Evolutionary conservation across 1,140 invertebrate species (phyloP).

Genomic region (Aradophagus sp.): DNA sequence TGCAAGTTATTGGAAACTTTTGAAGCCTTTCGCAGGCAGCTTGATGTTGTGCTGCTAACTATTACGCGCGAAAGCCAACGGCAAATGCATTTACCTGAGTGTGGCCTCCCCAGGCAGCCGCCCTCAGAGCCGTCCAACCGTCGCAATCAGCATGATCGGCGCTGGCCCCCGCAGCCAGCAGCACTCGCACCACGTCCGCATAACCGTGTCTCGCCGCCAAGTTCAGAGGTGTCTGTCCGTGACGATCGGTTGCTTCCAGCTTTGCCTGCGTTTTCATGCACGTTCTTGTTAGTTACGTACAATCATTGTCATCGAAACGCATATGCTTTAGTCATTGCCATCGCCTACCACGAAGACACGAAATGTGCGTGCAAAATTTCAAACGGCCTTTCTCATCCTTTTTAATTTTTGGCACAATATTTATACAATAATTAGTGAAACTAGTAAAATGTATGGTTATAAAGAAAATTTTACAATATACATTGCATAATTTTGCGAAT

Average conservation of each 20-base stretch:
- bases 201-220: slow-evolving; percentile 89
- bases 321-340: slow-evolving; percentile 5
- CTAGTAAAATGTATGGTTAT: no score
- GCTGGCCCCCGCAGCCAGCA: slow-evolving; percentile 84
- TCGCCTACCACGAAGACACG: no score
- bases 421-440: no score
- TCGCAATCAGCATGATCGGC: slow-evolving; percentile 91
- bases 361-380: no score
- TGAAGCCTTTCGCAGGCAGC: slow-evolving; percentile 42
- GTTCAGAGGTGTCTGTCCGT: slow-evolving; percentile 88
- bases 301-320: slow-evolving; percentile 20
- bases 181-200: slow-evolving; percentile 81
- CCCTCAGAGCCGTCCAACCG: slow-evolving; percentile 90
- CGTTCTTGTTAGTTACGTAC: slow-evolving; percentile 41
- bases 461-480: no score
- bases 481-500: no score
- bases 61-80: slow-evolving; percentile 42
- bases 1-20: no score
- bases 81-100: slow-evolving; percentile 79
- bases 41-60: slow-evolving; percentile 49
- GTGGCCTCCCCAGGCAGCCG: slow-evolving; percentile 94
- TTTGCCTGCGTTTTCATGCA: slow-evolving; percentile 68
- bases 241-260: slow-evolving; percentile 81
- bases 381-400: no score
- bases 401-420: no score